Evolutionary conservation across 2,888 invertebrate species (phyloP), one percentile per base, ranked within the genome.

Genomic region (Macropis europaea): DNA sequence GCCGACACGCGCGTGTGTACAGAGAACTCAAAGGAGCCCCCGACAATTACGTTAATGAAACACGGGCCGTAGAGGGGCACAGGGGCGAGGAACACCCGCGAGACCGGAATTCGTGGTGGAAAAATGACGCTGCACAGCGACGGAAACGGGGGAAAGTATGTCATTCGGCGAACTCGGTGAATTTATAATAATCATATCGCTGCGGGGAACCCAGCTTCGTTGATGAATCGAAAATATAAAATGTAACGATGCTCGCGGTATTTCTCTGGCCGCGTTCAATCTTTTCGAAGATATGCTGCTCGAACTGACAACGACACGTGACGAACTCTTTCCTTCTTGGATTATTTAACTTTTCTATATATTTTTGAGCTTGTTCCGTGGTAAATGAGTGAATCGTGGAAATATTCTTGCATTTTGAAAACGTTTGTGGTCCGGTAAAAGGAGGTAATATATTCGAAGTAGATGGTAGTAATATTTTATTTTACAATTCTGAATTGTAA

Each of bases 1-100:
- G 6, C 26, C 7, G 32, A 38, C 50, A 24, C 56, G 56, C 54
- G 59, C 57, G 36, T 26, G n/a, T 19, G 13, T 56, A 40, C 17
- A 26, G 11, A 9, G 22, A 26, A 57, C 61, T 40, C 50, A 50
- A 67, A 72, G 53, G 50, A 24, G 54, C 68, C 72, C 62, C 30
- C 66, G 62, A 69, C 76, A 76, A 83, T 83, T 76, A 77, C 74
- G 63, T 76, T 82, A 81, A 82, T 82, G 77, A 73, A 81, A 81
- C 70, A 32, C n/a, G 22, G 56, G 26, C 13, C 36, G 62, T 61
- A 17, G 30, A 13, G 30, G 7, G 15, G 32, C n/a, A n/a, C n/a
- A n/a, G 52, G 57, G 45, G 38, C 17, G 47, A 61, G 42, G 40
- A 52, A 59, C 54, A 66, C 43, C 53, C 69, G 17, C 15, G 62